These are phyloP conservation scores for Tragulus kanchil DNA, from an alignment of 2,113 vertebrate genomes.

Conservation along the genomic window DNA sequence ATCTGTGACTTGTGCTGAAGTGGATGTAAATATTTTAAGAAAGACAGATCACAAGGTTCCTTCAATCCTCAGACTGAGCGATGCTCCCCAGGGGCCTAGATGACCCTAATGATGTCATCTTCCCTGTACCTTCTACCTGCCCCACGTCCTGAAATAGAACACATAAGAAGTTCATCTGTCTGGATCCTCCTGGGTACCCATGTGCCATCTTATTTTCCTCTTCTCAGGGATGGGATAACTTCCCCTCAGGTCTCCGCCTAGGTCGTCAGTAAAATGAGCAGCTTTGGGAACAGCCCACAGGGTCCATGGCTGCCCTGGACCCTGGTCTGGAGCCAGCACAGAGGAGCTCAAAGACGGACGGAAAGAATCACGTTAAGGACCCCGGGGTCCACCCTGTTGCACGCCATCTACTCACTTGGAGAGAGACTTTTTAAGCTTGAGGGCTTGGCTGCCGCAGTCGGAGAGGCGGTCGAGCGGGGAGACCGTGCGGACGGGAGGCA, in stretches of 20 bases:
- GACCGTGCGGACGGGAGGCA: slow-evolving; percentile 88
- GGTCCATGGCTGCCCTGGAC: rapidly evolving
- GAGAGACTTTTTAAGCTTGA: slow-evolving; percentile 94
- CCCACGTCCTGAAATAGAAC: no score
- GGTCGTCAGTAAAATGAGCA: neutral
- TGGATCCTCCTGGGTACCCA: neutral
- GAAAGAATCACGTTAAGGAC: no score
- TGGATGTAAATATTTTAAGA: neutral
- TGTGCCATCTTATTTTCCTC: neutral
- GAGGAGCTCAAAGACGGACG: rapidly evolving
- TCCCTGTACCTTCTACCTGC: no score
- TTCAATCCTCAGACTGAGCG: neutral
- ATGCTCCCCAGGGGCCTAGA: neutral
- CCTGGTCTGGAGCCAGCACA: neutral
- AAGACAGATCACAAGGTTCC: neutral
- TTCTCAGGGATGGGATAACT: neutral
- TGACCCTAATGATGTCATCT: neutral
- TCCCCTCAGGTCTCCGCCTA: neutral
- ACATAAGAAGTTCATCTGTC: rapidly evolving
- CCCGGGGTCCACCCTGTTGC: rapidly evolving
- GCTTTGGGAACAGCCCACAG: neutral
- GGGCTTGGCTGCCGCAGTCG: slow-evolving; percentile 89
- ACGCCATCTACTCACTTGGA: slow-evolving; percentile 92
- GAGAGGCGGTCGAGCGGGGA: slow-evolving; percentile 92
- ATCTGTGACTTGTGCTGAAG: neutral